A percentile compares a stretch with the other conserved stretches of the same genome.
phyloP scores from a whole-genome alignment of 2,797 vertebrate species.

The Schizopygopsis pylzovi region DNA sequence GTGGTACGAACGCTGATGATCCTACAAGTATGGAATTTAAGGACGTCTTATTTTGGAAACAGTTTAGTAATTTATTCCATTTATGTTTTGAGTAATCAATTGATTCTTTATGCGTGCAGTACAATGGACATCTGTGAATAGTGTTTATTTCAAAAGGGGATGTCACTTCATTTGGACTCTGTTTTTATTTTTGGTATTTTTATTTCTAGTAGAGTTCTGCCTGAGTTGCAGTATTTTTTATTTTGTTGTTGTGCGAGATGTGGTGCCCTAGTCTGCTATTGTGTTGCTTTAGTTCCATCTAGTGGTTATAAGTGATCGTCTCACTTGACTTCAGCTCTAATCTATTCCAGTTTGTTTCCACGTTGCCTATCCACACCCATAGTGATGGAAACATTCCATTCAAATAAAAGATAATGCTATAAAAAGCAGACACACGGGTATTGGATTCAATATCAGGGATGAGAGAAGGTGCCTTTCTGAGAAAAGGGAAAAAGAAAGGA shows the following conservation, averaged over 20 bases:
- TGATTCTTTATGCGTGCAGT: conserved; percentile 79
- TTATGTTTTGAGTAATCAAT: conserved; percentile 80
- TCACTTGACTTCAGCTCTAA: conserved; percentile 70
- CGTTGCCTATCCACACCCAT: conserved; percentile 40
- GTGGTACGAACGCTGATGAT: conserved; percentile 54
- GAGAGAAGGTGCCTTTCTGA: conserved; percentile 45
- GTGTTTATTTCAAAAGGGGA: conserved; percentile 74
- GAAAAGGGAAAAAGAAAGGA: neutral
- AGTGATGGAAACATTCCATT: conserved; percentile 40
- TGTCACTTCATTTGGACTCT: conserved; percentile 66
- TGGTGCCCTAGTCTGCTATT: conserved; percentile 79
- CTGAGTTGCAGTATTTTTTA: conserved; percentile 66
- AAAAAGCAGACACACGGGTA: conserved; percentile 28
- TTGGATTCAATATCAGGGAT: conserved; percentile 44
- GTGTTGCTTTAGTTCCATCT: conserved; percentile 84
- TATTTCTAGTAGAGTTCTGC: conserved; percentile 69
- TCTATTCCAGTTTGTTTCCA: conserved; percentile 55
- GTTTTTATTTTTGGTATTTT: conserved; percentile 75
- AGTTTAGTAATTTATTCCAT: conserved; percentile 79
- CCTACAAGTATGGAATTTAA: conserved; percentile 58
- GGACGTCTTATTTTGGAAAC: conserved; percentile 58
- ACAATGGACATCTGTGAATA: conserved; percentile 71
- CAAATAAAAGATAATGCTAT: conserved; percentile 7
- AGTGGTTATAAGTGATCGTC: conserved; percentile 79
- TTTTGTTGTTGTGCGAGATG: conserved; percentile 67